Percentiles rank a stretch among this genome's conserved stretches.
Conservation (phyloP, 2,113 vertebrate species). For the Anolis carolinensis region DNA sequence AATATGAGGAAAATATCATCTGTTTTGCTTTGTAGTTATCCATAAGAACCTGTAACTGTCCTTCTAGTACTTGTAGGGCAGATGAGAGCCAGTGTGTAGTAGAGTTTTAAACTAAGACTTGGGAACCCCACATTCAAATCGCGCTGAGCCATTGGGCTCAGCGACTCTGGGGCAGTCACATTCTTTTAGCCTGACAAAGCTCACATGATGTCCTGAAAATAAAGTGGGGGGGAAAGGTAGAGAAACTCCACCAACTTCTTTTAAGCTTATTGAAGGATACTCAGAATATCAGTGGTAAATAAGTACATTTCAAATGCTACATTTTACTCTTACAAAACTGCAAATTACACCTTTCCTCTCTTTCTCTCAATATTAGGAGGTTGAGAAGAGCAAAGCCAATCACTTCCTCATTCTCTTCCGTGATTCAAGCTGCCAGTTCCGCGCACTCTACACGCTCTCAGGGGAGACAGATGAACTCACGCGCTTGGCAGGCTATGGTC, state of each 20-base stretch:
- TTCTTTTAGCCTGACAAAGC: too few species aligned
- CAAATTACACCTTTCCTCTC: neutral
- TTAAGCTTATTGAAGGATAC: too few species aligned
- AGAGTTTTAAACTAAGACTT: too few species aligned
- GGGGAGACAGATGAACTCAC: conserved; percentile 87
- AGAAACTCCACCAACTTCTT: too few species aligned
- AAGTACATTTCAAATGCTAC: neutral
- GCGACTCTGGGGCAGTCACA: too few species aligned
- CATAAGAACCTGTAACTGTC: neutral
- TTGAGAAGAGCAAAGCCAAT: conserved; percentile 88
- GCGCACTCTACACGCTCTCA: conserved; percentile 87
- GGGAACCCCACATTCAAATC: too few species aligned
- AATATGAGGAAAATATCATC: neutral
- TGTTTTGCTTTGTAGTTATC: neutral
- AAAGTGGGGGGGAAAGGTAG: too few species aligned
- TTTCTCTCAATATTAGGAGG: conserved; percentile 75
- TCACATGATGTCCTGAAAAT: too few species aligned
- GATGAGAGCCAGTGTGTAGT: too few species aligned
- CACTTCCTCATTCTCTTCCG: conserved; percentile 95
- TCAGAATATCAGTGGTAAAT: too few species aligned
- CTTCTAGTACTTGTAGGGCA: neutral
- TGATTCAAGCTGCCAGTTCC: conserved; percentile 90
- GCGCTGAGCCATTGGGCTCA: too few species aligned
- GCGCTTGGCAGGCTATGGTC: conserved; percentile 85
- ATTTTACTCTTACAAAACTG: neutral